Evolutionary conservation across 2,888 invertebrate species (phyloP), one percentile per base, ranked within the genome.

Genomic region (Bombyx huttoni): DNA sequence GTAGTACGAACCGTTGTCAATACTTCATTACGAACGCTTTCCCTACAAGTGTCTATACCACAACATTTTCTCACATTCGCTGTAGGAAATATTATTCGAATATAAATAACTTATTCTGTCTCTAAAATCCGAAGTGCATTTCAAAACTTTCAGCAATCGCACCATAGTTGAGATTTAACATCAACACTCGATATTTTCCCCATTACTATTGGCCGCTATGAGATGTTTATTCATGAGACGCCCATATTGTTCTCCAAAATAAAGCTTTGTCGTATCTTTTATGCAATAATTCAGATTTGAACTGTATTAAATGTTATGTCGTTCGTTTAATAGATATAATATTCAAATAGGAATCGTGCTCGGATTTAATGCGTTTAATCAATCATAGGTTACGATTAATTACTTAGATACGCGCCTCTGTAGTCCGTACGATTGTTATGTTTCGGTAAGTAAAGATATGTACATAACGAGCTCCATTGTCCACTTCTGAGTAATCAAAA

Each of bases 301-400:
- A 84, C 78, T 78, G 77, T 81, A 82, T 78, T 79, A 80, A 81
- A 77, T 78, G 82, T 83, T 84, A 82, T 84, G 84, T 85, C 86
- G 83, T 79, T 78, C 70, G 71, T 66, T 62, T 81, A 82, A 85
- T 85, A 83, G 76, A 80, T 81, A 77, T 82, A 77, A 78, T 84
- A 87, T 88, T 86, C 76, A 85, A 86, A 88, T 86, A 68, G 73
- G 75, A 82, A 73, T 86, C 88, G 86, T 87, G 87, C 79, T 72
- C 73, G 75, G 68, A 64, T 78, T 75, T 84, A 86, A 87, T 87
- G 86, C 78, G 73, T 80, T 87, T 84, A 88, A 88, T 88, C 87
- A 87, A 88, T 88, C 88, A 87, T 82, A 80, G 76, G 75, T 68
- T 69, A 80, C 86, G 87, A 88, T 88, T 88, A 88, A 87, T 88